phyloP scores from a whole-genome alignment of 2,113 vertebrate genomes.

The Vireo altiloquus region DNA sequence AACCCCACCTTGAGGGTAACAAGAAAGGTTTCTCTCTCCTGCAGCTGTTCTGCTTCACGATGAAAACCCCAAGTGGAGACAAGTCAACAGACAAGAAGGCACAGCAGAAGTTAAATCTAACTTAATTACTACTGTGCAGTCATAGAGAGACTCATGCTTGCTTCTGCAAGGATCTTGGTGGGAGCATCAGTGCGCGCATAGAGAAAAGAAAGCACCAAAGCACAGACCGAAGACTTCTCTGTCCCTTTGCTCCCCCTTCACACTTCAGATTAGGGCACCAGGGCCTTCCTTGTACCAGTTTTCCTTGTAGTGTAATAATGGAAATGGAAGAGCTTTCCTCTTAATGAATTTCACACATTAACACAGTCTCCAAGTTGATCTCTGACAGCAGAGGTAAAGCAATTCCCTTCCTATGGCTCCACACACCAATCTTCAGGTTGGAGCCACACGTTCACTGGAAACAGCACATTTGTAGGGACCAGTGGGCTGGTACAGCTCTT shows the following conservation, averaged over 20 bases:
- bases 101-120: neutral
- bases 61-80: neutral
- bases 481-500: neutral
- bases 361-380: neutral
- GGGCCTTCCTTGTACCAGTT: neutral
- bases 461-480: accelerated
- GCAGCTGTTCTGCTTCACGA: neutral
- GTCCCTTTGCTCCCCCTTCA: neutral
- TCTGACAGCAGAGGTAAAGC: neutral
- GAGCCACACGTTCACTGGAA: neutral
- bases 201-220: neutral
- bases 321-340: neutral
- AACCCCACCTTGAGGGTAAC: too few relatives aligned
- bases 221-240: neutral
- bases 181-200: accelerated
- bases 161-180: neutral
- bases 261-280: neutral
- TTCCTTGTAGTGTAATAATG: neutral
- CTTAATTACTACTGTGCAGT: neutral
- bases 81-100: neutral
- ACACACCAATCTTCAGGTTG: neutral
- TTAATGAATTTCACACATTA: neutral
- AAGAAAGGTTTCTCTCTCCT: neutral
- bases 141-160: neutral
- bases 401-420: neutral